Percentiles rank a stretch among this genome's conserved stretches.
Conservation (phyloP, 1,140 invertebrate genomes). For the Bombus affinis region DNA sequence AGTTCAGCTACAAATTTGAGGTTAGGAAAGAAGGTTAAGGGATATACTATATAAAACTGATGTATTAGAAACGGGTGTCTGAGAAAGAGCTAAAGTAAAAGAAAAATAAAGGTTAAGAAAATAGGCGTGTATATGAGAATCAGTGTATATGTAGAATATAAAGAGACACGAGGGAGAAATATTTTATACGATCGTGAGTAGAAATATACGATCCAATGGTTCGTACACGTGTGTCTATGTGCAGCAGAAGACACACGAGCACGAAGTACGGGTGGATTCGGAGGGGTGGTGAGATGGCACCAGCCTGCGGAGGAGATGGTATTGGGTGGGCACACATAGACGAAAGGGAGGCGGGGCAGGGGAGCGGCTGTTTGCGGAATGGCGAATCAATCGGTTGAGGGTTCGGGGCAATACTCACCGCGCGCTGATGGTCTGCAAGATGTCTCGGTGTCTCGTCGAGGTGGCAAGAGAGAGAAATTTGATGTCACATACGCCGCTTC, state of each 20-base stretch:
- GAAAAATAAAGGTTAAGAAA: background rate
- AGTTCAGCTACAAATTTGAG: no score
- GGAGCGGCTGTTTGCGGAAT: conserved; percentile 55
- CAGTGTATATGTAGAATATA: background rate
- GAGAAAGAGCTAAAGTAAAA: no score
- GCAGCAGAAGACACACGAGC: background rate
- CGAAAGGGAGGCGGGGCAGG: background rate
- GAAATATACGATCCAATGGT: background rate
- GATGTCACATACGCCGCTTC: conserved; percentile 77
- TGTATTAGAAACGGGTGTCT: background rate
- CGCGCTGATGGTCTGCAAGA: conserved; percentile 70
- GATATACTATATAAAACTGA: background rate
- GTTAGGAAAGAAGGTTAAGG: background rate
- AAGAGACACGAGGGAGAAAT: background rate
- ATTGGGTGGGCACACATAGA: conserved; percentile 7
- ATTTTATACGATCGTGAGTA: background rate
- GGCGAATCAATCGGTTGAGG: conserved; percentile 66
- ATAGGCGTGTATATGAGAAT: no score
- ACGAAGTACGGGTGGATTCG: background rate
- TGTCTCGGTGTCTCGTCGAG: conserved; percentile 67
- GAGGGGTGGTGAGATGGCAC: background rate
- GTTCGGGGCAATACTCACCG: conserved; percentile 67
- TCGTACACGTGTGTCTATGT: conserved; percentile 3
- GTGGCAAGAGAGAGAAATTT: conserved; percentile 69
- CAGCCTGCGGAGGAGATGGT: conserved; percentile 17